Base-by-base conservation (phyloP, 2,113 vertebrate genomes). In the Oceanites oceanicus region DNA sequence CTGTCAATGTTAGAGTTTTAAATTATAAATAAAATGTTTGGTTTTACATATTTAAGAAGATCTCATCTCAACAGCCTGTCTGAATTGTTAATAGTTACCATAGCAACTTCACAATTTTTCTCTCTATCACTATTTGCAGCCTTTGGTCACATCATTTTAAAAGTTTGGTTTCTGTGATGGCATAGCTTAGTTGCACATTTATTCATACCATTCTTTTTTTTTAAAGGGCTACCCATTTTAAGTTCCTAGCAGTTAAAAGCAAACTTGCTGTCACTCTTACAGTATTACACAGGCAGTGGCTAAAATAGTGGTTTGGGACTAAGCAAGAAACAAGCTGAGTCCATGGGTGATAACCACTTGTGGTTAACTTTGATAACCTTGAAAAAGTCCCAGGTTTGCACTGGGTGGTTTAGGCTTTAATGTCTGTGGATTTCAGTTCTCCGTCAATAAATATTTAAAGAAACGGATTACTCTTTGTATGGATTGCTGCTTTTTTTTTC, bases 11-110 rank as follows among this genome's bases (percentile, higher is more conserved):
- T 92, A 36, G 42, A 79, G 58, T 79, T 95, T 85, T 71, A 87
- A 92, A 95, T 95, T 90, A 94, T 91, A 96, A 97, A 94, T 94
- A 95, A 95, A 96, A 94, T 91, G 77, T 95, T 97, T 96, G 27
- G 38, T 91, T 95, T 92, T 90, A 92, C 89, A 91, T 97, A 86
- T 91, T 91, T 96, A 96, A 94, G 95, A 96, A 73, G 77, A 92
- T 92, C 89, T 90, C 78, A 36, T 86, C 94, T 96, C 91, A 96
- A 95, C 94, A 96, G 97, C 81, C 89, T 96, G 94, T 90, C 91
- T 95, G 91, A 95, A 91, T 95, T 87, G 84, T 94, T 96, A 94
- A 88, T 96, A 91, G 94, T 96, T 95, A 44, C 96, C 91, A 97
- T 91, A 96, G 96, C 91, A 97, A 96, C 94, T 52, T 95, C 67